phyloP scores from a whole-genome alignment of 1,140 invertebrate genomes.

The Paramacrobiotus metropolitanus region DNA sequence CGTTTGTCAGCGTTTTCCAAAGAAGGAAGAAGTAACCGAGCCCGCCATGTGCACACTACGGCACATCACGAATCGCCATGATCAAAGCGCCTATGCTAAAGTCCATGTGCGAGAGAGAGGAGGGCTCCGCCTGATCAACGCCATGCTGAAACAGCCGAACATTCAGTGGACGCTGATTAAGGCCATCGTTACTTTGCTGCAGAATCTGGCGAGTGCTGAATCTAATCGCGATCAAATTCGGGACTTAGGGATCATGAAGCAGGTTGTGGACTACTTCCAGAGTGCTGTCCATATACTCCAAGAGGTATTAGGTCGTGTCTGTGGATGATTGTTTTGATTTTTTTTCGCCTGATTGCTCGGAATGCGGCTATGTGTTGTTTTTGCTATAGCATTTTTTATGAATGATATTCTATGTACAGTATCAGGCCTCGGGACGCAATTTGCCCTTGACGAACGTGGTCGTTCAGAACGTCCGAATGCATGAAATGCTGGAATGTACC shows the following conservation, averaged over 20 bases:
- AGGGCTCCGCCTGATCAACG: constrained; percentile 26
- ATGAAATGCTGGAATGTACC: constrained; percentile 90
- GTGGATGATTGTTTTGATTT: neutral
- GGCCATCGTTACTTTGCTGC: neutral
- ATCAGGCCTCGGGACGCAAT: neutral
- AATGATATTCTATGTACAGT: constrained; percentile 20
- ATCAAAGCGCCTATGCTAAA: constrained; percentile 83
- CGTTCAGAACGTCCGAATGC: constrained; percentile 89
- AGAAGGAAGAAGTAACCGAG: constrained; percentile 92
- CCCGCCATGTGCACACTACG: constrained; percentile 85
- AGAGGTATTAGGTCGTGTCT: neutral
- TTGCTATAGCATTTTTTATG: constrained; percentile 15
- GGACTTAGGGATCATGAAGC: constrained; percentile 77
- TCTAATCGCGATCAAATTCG: constrained; percentile 38
- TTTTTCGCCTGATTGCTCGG: constrained; percentile 15
- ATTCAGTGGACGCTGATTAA: neutral
- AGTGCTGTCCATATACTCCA: neutral
- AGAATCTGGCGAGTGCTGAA: neutral
- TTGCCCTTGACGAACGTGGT: constrained; percentile 24
- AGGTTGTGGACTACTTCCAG: constrained; percentile 23
- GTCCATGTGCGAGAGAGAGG: constrained; percentile 82
- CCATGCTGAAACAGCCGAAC: neutral
- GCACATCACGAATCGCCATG: constrained; percentile 81
- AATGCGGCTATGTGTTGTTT: constrained; percentile 42
- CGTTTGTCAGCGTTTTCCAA: constrained; percentile 76